A percentile compares a stretch with the other conserved stretches of the same genome.
Evolutionary conservation across 2,797 vertebrate genomes (phyloP).

Genomic region (Champsocephalus esox): DNA sequence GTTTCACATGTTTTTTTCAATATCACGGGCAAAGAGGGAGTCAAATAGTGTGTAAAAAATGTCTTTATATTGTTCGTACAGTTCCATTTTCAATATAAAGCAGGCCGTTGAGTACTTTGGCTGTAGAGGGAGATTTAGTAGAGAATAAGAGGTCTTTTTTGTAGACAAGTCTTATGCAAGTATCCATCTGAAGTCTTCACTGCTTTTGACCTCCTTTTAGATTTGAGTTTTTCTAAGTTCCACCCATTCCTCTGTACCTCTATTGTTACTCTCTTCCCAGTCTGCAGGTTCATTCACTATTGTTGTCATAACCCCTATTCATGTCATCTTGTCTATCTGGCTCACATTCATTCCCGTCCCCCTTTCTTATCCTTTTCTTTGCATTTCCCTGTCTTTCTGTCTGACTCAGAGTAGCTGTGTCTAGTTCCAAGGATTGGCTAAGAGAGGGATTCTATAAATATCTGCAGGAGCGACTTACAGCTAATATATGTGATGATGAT

Average conservation of each 20-base stretch:
- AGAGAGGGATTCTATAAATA: slow-evolving; percentile 78
- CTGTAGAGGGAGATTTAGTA: neutral
- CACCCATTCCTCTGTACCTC: slow-evolving; percentile 4
- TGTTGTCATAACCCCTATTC: slow-evolving; percentile 26
- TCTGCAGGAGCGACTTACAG: slow-evolving; percentile 65
- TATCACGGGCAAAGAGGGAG: neutral
- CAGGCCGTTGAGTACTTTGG: neutral
- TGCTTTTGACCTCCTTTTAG: neutral
- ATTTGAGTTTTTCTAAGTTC: slow-evolving; percentile 2
- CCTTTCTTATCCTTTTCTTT: slow-evolving; percentile 26
- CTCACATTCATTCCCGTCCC: slow-evolving; percentile 21
- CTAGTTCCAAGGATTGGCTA: slow-evolving; percentile 75
- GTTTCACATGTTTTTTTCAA: neutral
- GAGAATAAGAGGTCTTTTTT: too few relatives aligned
- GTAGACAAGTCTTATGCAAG: too few relatives aligned
- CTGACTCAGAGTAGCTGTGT: slow-evolving; percentile 68
- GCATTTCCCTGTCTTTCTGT: slow-evolving; percentile 37
- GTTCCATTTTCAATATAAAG: neutral
- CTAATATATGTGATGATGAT: slow-evolving; percentile 69
- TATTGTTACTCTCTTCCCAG: slow-evolving; percentile 21
- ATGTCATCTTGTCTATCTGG: slow-evolving; percentile 22
- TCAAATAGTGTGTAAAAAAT: neutral
- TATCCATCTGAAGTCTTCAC: neutral
- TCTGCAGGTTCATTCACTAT: slow-evolving; percentile 40
- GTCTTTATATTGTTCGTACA: neutral